These are phyloP conservation scores for Cotesia glomerata DNA, from an alignment of 1,140 invertebrate genomes.

Conservation along the genomic window DNA sequence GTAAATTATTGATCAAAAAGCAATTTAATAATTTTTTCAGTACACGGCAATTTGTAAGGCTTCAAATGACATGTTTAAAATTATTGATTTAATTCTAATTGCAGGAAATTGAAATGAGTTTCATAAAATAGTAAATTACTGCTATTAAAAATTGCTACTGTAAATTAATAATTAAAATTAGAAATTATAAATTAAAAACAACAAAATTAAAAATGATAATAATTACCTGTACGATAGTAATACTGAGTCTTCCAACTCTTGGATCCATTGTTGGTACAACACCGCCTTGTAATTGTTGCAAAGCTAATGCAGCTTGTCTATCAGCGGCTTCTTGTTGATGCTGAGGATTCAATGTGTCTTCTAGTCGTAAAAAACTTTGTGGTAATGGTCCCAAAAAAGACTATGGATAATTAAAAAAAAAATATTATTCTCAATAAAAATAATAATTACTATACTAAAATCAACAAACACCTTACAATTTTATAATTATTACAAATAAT, in stretches of 20 bases:
- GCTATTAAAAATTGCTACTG: too few relatives aligned
- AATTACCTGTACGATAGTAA: constrained; percentile 80
- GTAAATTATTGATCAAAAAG: background rate
- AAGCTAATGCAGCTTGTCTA: constrained; percentile 77
- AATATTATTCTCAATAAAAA: background rate
- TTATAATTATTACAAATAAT: too few relatives aligned
- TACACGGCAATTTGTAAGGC: too few relatives aligned
- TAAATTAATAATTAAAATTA: too few relatives aligned
- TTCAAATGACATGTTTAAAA: too few relatives aligned
- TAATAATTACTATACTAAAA: background rate
- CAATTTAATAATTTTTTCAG: background rate
- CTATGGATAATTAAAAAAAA: constrained; percentile 59
- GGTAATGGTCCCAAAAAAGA: constrained; percentile 82
- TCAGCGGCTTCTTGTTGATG: constrained; percentile 78
- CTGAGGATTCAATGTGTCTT: constrained; percentile 60
- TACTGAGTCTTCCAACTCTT: constrained; percentile 75
- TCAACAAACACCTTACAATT: background rate
- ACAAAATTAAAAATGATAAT: background rate
- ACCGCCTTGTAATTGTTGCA: constrained; percentile 70
- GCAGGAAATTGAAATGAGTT: too few relatives aligned
- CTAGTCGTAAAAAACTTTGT: constrained; percentile 78
- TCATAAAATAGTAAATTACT: too few relatives aligned
- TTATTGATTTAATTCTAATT: too few relatives aligned
- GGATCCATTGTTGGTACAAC: constrained; percentile 65
- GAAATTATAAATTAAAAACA: background rate